Evolutionary conservation across 1,140 invertebrate species (phyloP).

Genomic region (Rhopalosiphum padi): DNA sequence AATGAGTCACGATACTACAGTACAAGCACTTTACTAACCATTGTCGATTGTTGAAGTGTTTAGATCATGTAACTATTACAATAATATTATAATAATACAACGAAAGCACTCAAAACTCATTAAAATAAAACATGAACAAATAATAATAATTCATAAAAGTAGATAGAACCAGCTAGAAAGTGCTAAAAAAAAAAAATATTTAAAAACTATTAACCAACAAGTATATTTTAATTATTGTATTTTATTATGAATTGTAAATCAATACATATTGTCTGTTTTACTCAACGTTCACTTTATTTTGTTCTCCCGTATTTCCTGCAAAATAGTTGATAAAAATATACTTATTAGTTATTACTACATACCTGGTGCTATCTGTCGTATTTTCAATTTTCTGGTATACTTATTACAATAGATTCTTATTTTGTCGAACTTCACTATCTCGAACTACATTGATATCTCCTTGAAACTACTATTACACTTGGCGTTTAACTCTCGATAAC

Average conservation of each 20-base stretch:
- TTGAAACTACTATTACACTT: too few relatives aligned
- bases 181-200: background rate
- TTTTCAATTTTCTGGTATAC: too few relatives aligned
- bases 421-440: too few relatives aligned
- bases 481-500: too few relatives aligned
- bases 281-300: background rate
- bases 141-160: background rate
- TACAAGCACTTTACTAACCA: background rate
- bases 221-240: background rate
- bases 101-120: background rate
- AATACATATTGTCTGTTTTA: background rate
- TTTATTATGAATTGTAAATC: background rate
- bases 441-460: too few relatives aligned
- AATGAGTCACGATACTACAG: background rate
- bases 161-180: background rate
- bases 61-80: too few relatives aligned
- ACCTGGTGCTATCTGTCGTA: too few relatives aligned
- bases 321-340: background rate
- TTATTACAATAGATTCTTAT: too few relatives aligned
- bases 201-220: background rate
- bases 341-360: too few relatives aligned
- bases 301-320: background rate
- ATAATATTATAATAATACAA: background rate
- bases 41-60: background rate
- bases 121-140: background rate